Base-by-base conservation (phyloP, 2,113 vertebrate species). In the Cnemophilus loriae region DNA sequence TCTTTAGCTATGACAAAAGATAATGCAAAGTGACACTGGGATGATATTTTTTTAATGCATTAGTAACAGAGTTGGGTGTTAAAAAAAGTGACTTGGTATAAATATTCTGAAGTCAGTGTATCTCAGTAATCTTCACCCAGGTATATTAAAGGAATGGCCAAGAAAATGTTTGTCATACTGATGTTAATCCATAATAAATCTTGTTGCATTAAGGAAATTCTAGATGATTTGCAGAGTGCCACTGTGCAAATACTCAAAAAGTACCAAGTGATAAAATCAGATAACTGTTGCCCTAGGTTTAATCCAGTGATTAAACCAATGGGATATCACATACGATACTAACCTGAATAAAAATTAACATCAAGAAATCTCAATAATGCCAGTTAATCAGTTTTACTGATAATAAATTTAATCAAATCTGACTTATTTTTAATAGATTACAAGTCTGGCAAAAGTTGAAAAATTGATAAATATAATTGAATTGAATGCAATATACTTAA, bases 301-400 rank as follows among this genome's bases (percentile, higher is more conserved):
- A 96, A 95, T 95, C 68, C 76, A 81, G 23, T 74, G 90, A 89
- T 93, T 93, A 96, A 95, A 86, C 75, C 82, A 86, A 90, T 89
- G 86, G 68, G 86, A 84, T 93, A 74, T 42, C 59, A 63, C 35
- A 80, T 50, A 47, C 1, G 0, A 15, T 86, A 77, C 46, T 74
- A 94, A 77, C 55, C 35, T 92, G 75, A 90, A 80, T 46, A 74
- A 92, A 93, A 93, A 73, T 55, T 73, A 90, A 65, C 30, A 69
- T 56, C 86, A 79, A 79, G 49, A 87, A 92, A 19, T 75, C 42
- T 88, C 73, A 70, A 39, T 74, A 95, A 90, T 81, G 22, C 11
- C 59, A 67, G 30, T 50, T 88, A 88, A 92, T 74, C 46, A 84
- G 23, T 95, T 90, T 84, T 84, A 70, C 55, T 81, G 67, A 84